Evolutionary conservation across 2,888 invertebrate species (phyloP), one percentile per base, ranked within the genome.

Genomic region (Cephus pulcher): DNA sequence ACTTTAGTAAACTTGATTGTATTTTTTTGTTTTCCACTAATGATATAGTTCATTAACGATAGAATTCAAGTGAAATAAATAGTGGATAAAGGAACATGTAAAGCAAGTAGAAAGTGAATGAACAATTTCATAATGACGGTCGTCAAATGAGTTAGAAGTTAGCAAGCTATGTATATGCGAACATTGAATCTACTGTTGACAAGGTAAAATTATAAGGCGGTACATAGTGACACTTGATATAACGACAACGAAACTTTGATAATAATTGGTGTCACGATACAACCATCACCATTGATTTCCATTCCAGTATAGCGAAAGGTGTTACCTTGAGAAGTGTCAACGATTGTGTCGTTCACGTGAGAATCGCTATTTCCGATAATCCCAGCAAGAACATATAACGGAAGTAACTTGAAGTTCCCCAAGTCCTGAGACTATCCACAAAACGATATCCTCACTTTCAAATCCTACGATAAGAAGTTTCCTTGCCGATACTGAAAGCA

Each of bases 221-320:
- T 23, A 56, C 2, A 23, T 23, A 23, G 23, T 56, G 23, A 56
- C 9, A 56, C 23, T 56, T 56, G 23, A 23, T 23, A 9, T 9
- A 23, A 56, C 73, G 74, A 71, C 74, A 73, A 77, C 56, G 34
- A 81, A 81, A 82, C 82, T 83, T 84, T 80, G 80, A 79, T 81
- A 82, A 83, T 84, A 81, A 33, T 33, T 33, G 78, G 79, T 80
- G 77, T 80, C 75, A 23, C 23, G 23, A 56, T 23, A 56, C 23
- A 56, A 56, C 9, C 2, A 23, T 56, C 2, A 56, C 0, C 23
- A 56, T 1, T 56, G 56, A 56, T 56, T 2, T 56, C 56, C 56
- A 23, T 23, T 56, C 23, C 56, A 56, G 56, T 23, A 56, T 6
- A 23, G 23, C 23, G 56, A 56, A 6, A 56, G 56, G 23, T 56